phyloP scores from a whole-genome alignment of 2,797 vertebrate genomes.

The Fundulus diaphanus region DNA sequence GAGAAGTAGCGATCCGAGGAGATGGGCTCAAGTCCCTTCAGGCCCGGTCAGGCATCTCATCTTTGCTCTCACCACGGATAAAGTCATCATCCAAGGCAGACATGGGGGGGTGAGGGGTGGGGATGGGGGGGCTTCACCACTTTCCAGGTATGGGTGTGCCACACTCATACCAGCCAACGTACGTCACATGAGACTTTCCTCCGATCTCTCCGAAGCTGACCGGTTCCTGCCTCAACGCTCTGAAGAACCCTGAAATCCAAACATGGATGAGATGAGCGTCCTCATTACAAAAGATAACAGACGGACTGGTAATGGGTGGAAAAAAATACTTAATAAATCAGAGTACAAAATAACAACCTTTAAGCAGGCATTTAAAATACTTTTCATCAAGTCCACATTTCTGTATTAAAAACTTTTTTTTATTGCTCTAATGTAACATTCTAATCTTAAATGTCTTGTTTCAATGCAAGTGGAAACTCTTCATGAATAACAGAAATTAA shows the following conservation, averaged over 20 bases:
- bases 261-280: slow-evolving; percentile 16
- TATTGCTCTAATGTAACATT: not conserved
- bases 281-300: not conserved
- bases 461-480: not conserved
- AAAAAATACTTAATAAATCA: not conserved
- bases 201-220: slow-evolving; percentile 95
- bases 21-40: slow-evolving; percentile 42
- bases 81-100: slow-evolving; percentile 35
- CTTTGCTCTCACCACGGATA: slow-evolving; percentile 31
- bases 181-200: slow-evolving; percentile 89
- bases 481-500: not conserved
- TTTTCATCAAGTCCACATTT: not conserved
- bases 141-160: slow-evolving; percentile 96
- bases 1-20: slow-evolving; percentile 58
- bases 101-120: no score
- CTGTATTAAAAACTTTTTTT: no score
- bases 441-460: not conserved
- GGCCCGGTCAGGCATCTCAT: slow-evolving; percentile 30
- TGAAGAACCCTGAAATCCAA: slow-evolving; percentile 87
- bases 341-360: not conserved
- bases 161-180: slow-evolving; percentile 97
- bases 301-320: not conserved
- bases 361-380: not conserved
- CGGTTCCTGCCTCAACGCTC: slow-evolving; percentile 94
- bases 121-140: slow-evolving; percentile 90